Evolutionary conservation across 2,888 invertebrate species (phyloP), one percentile per base, ranked within the genome.

Genomic region (Mycalesis mineus): DNA sequence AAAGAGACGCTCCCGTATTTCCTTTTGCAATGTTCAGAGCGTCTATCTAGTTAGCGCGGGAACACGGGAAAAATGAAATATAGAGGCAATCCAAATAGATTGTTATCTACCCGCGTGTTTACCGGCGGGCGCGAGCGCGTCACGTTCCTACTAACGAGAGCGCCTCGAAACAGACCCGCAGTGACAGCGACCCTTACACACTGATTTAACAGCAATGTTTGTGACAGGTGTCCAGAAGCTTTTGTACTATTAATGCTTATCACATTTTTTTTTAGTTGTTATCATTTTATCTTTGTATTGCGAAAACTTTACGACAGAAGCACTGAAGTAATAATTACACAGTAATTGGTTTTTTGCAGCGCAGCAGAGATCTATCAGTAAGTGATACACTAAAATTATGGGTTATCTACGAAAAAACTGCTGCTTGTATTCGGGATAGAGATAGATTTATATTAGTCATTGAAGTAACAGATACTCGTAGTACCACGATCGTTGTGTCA

Each of bases 81-180:
- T 88, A 89, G 88, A 85, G 86, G 86, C 90, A 90, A 90, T 90
- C 84, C 88, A 85, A 88, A 86, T 84, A 88, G 89, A 90, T 90
- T 86, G 90, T 89, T 90, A 90, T 90, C 90, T 84, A 85, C 87
- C 86, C 89, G 85, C 87, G 86, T 88, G 88, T 88, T 88, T 87
- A 82, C 88, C 82, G 82, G 82, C 77, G 81, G 82, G 77, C 51
- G 52, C 33, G 28, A 33, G 42, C 79, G 80, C 75, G 84, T 85
- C 88, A 88, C 88, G 88, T 87, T 80, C 88, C 75, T 77, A 75
- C 82, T 88, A 88, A 88, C 88, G 87, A 87, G 87, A 80, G 73
- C 75, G 65, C 74, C 70, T 71, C 70, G 72, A 76, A 80, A 80
- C 81, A 78, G 69, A 69, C 72, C 68, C 68, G 69, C 64, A 68